A percentile compares a stretch with the other conserved stretches of the same genome.
These are phyloP conservation scores for Sabatieria punctata DNA, from an alignment of 2,888 invertebrate genomes.

Conservation along the genomic window DNA sequence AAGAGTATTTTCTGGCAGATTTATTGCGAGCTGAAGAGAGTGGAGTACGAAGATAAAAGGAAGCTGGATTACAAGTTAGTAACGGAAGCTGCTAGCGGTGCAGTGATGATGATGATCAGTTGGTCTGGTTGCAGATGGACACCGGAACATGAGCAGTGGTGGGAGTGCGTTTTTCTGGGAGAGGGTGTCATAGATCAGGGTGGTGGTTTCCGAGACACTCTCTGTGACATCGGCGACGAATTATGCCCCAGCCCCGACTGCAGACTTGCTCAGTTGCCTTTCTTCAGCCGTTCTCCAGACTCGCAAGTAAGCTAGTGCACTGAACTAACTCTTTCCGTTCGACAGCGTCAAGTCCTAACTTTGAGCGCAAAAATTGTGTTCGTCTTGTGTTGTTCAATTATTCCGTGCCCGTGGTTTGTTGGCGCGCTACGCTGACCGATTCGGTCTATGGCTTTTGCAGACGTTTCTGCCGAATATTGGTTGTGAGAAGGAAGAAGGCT, in stretches of 20 bases:
- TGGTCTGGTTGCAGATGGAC: slow-evolving; percentile 31
- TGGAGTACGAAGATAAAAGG: too few relatives aligned
- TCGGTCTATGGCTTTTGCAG: too few relatives aligned
- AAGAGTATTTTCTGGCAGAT: too few relatives aligned
- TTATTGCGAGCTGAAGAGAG: too few relatives aligned
- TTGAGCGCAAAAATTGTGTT: neutral
- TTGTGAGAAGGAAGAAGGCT: slow-evolving; percentile 28
- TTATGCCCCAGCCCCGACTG: slow-evolving; percentile 30
- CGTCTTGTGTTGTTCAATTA: neutral
- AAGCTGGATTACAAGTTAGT: too few relatives aligned
- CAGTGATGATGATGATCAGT: too few relatives aligned
- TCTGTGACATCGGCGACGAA: slow-evolving; percentile 34
- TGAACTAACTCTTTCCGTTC: too few relatives aligned
- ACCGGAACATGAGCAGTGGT: slow-evolving; percentile 32
- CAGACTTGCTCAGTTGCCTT: slow-evolving; percentile 28
- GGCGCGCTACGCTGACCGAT: too few relatives aligned
- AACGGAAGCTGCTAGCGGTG: too few relatives aligned
- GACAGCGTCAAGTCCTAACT: neutral
- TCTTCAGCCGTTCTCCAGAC: slow-evolving; percentile 31
- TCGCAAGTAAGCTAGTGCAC: slow-evolving; percentile 30
- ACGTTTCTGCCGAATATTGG: slow-evolving; percentile 29
- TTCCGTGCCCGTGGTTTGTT: too few relatives aligned
- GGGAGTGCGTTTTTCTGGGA: slow-evolving; percentile 35
- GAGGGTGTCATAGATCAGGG: slow-evolving; percentile 36
- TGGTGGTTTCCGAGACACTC: slow-evolving; percentile 34